Base-by-base conservation (phyloP, 2,113 vertebrate genomes). In the Recurvirostra avosetta region DNA sequence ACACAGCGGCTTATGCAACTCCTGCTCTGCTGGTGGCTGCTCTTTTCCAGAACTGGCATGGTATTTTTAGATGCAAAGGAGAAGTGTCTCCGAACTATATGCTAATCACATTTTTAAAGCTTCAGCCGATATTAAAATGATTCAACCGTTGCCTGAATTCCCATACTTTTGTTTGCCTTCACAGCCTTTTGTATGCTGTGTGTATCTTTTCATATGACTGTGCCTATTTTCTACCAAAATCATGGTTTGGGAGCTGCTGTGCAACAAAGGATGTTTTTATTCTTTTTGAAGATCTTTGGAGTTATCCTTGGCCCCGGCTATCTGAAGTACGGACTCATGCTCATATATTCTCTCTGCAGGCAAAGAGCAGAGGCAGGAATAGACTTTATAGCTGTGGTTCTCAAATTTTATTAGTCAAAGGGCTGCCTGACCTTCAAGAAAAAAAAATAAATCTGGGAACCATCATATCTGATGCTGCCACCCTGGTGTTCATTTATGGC, bases 321-420 rank as follows among this genome's bases (percentile, higher is more conserved):
- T 80, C 61, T 92, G 92, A 77, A 93, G 62, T 61, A 71, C 63
- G 71, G 79, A 20, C 49, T 91, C 56, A n/a, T 65, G 86, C 92
- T 84, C 88, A 53, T 55, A 93, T 76, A 88, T 93, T 88, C 88
- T 88, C 67, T 93, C 83, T 87, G 83, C 88, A 81, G 83, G 86
- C 83, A 94, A 71, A 85, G 65, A 92, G 72, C 58, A 65, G 88
- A 92, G 73, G 83, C 61, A 75, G 52, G 76, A 81, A 63, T 43
- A 92, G 79, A 89, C 19, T 95, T 92, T 94, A 94, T 50, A 89
- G 90, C 93, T 87, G 67, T 56, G 70, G 62, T 92, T 87, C 91
- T 95, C 74, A 78, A 91, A 82, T 91, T 94, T 95, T 95, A 92
- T 95, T 96, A 95, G 67, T 74, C 77, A 95, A 91, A 96, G 93